Percentiles rank a stretch among this genome's conserved stretches.
Conservation (phyloP, 2,797 vertebrate species). For the Vespertilio murinus region DNA sequence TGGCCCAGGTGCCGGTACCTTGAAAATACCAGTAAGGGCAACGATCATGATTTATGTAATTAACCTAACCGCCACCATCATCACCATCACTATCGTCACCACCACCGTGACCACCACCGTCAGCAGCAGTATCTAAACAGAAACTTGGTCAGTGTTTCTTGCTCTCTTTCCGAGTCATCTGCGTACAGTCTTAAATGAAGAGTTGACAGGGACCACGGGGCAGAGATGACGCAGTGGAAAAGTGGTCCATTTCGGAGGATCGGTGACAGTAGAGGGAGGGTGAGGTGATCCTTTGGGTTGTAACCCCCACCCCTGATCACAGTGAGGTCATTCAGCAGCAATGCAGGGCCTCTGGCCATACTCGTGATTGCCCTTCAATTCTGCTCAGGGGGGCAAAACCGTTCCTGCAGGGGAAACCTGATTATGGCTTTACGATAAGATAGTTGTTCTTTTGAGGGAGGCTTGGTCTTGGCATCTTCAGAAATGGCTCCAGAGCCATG, state of each 20-base stretch:
- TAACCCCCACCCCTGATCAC: too few species aligned
- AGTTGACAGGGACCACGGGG: background rate
- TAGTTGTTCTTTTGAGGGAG: background rate
- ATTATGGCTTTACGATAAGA: background rate
- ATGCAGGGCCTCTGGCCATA: background rate
- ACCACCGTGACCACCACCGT: background rate
- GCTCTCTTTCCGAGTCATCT: background rate
- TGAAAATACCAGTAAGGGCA: background rate
- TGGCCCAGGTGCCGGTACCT: background rate
- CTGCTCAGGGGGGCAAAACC: background rate
- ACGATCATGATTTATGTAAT: background rate
- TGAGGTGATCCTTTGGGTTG: background rate
- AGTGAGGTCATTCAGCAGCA: background rate
- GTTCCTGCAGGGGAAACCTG: background rate
- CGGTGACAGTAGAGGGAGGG: background rate
- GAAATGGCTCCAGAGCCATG: accelerated
- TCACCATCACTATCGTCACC: background rate
- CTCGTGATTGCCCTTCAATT: accelerated
- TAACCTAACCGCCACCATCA: accelerated
- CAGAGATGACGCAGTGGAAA: background rate
- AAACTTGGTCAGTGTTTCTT: background rate
- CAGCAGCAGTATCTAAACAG: background rate
- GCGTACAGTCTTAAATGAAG: background rate
- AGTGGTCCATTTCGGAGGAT: background rate
- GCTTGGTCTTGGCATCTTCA: background rate